phyloP scores from a whole-genome alignment of 1,140 invertebrate genomes.

The Drosophila pandora region DNA sequence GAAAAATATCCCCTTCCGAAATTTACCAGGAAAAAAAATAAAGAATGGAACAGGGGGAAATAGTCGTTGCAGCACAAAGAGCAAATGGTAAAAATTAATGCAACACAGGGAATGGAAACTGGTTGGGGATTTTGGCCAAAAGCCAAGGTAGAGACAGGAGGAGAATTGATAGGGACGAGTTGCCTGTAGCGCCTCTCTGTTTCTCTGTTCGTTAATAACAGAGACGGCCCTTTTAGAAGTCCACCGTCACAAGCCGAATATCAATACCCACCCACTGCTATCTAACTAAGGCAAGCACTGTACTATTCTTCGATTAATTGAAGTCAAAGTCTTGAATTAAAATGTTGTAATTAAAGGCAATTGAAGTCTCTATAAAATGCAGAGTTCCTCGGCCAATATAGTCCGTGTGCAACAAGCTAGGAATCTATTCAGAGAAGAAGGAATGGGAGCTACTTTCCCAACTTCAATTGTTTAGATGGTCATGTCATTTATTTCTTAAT shows the following conservation, averaged over 20 bases:
- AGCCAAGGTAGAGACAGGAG: conserved; percentile 42
- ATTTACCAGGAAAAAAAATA: conserved; percentile 27
- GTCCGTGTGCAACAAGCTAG: not conserved
- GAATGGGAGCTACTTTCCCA: too few species aligned
- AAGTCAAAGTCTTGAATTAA: not conserved
- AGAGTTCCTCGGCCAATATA: too few species aligned
- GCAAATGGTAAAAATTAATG: conserved; percentile 66
- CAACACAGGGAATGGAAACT: conserved; percentile 34
- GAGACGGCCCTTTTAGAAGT: conserved; percentile 1
- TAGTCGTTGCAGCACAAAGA: conserved; percentile 52
- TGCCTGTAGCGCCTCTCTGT: conserved; percentile 11
- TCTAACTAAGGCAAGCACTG: not conserved
- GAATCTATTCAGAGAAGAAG: too few species aligned
- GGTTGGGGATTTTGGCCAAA: conserved; percentile 40
- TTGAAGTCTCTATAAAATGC: too few species aligned
- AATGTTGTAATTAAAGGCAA: not conserved
- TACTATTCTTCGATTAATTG: too few species aligned
- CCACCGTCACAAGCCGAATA: not conserved
- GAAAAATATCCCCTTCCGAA: conserved; percentile 31
- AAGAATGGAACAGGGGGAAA: conserved; percentile 25
- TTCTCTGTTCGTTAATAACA: conserved; percentile 26
- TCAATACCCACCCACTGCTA: not conserved
- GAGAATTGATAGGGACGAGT: conserved; percentile 28
- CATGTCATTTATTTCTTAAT: not conserved
- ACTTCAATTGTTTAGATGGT: not conserved